A percentile compares a stretch with the other conserved stretches of the same genome.
phyloP scores from a whole-genome alignment of 2,888 invertebrate genomes.

The Leptogaster cylindrica region DNA sequence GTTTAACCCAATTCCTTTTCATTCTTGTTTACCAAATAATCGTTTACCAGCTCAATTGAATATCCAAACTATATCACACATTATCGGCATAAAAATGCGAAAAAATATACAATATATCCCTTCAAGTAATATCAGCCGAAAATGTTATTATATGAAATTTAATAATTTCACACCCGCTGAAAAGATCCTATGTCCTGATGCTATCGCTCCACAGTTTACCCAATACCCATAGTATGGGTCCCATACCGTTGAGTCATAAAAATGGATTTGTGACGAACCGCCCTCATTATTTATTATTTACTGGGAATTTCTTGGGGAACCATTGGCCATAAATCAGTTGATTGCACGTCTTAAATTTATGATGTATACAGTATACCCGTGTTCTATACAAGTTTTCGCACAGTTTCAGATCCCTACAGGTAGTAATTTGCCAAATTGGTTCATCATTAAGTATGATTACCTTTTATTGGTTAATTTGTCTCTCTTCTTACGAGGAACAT shows the following conservation, averaged over 20 bases:
- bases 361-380: conserved; percentile 20
- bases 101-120: too few relatives aligned
- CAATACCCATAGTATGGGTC: too few relatives aligned
- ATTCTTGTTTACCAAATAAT: too few relatives aligned
- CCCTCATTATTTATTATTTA: conserved; percentile 34
- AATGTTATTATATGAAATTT: too few relatives aligned
- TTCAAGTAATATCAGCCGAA: too few relatives aligned
- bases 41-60: too few relatives aligned
- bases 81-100: too few relatives aligned
- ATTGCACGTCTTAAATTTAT: conserved; percentile 35
- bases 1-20: too few relatives aligned
- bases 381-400: conserved; percentile 30
- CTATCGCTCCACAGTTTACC: background rate
- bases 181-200: background rate
- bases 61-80: too few relatives aligned
- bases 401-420: conserved; percentile 26
- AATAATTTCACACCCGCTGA: conserved; percentile 7
- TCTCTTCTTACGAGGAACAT: conserved; percentile 14
- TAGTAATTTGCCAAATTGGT: conserved; percentile 36
- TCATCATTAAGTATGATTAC: conserved; percentile 39
- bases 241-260: conserved; percentile 21
- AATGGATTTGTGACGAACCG: conserved; percentile 33
- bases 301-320: conserved; percentile 25
- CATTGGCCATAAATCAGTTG: conserved; percentile 34
- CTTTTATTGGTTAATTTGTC: conserved; percentile 39